Conservation (phyloP, 1,140 invertebrate genomes). For the Brachionus rubens region DNA sequence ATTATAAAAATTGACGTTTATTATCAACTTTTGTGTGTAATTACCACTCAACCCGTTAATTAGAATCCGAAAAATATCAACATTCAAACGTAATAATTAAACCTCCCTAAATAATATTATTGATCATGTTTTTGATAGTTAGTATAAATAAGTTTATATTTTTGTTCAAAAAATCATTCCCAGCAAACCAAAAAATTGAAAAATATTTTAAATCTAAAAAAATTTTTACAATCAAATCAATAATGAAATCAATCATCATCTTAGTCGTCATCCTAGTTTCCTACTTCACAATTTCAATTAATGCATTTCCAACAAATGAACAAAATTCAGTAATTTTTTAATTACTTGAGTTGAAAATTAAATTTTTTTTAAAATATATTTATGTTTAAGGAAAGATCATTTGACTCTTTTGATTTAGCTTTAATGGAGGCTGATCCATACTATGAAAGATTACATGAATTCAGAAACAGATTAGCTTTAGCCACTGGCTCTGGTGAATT, state of each 20-base stretch:
- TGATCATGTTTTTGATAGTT: too few relatives aligned
- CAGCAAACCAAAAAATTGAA: too few relatives aligned
- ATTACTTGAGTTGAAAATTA: too few relatives aligned
- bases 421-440: constrained; percentile 8
- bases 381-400: neutral
- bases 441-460: constrained; percentile 4
- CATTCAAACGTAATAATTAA: too few relatives aligned
- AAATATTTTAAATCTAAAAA: too few relatives aligned
- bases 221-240: neutral
- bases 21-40: too few relatives aligned
- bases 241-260: neutral
- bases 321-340: neutral
- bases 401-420: constrained; percentile 16
- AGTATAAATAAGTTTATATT: too few relatives aligned
- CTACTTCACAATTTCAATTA: neutral
- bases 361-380: neutral
- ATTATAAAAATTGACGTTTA: too few relatives aligned
- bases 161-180: too few relatives aligned
- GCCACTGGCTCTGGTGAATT: constrained; percentile 8
- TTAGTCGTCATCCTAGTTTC: neutral
- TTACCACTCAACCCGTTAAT: too few relatives aligned
- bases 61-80: too few relatives aligned
- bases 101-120: too few relatives aligned
- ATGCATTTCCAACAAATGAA: constrained; percentile 10
- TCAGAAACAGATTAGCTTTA: constrained; percentile 1